Evolutionary conservation across 2,797 vertebrate species (phyloP), one percentile per base, ranked within the genome.

Genomic region (Phyllotis vaccarum): DNA sequence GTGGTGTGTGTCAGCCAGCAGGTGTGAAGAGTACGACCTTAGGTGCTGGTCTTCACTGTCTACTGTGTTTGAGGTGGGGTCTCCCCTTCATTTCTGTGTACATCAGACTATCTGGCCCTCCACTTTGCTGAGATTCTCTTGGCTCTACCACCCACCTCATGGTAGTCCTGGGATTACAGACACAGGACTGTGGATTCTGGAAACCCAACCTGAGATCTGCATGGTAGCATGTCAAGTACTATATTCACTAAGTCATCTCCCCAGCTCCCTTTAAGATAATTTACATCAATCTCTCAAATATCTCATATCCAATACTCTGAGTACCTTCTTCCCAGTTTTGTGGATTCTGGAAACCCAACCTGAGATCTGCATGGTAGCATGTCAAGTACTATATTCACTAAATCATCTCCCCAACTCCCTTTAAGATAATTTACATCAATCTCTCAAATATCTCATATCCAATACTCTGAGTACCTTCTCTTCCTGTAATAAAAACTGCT

Each of bases 241-340:
- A 14, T 64, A 62, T n/a, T 31, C 58, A 46, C 31, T 78, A 43
- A 49, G 82, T n/a, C 60, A 68, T n/a, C 62, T n/a, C 43, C 1
- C 9, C 62, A 81, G 75, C 37, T 31, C 27, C 24, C 43, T 93
- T 34, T 90, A 82, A 93, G 91, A 82, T 76, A 70, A 89, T 89
- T 93, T 14, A 6, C 22, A 46, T 21, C 29, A 60, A 37, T 56
- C 37, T 43, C 68, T 89, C 40, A 62, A 76, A 62, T 52, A 78
- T n/a, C 22, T 49, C 72, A 49, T 46, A 89, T 62, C 75, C 90
- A 90, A 88, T n/a, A 78, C 13, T 54, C 34, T 70, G 80, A 92
- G 87, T 4, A 90, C 16, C 17, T 11, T 54, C 37, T 79, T 21
- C n/a, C n/a, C n/a, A n/a, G n/a, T n/a, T n/a, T n/a, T 91, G 0